These are phyloP conservation scores for Hemitrygon akajei DNA, from an alignment of 2,797 vertebrate genomes.

Conservation along the genomic window DNA sequence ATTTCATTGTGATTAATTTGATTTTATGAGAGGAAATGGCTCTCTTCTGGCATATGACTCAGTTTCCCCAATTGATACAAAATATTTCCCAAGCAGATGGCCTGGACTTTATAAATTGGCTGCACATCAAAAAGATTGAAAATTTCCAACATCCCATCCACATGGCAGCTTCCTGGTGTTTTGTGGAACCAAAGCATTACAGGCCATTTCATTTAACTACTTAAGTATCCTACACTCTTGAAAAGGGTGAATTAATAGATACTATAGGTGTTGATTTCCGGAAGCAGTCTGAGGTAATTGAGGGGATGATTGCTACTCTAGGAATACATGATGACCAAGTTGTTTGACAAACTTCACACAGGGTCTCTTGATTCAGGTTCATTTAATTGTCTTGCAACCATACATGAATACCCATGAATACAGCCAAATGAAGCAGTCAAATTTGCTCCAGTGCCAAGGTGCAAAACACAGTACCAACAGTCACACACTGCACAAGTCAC, in stretches of 20 bases:
- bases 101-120: neutral
- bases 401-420: no score
- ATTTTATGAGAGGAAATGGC: neutral
- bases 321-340: neutral
- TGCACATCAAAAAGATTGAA: neutral
- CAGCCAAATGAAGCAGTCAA: no score
- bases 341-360: neutral
- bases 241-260: neutral
- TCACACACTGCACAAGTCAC: no score
- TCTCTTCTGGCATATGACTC: neutral
- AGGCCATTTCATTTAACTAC: neutral
- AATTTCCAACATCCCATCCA: neutral
- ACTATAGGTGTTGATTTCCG: neutral
- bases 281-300: neutral
- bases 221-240: neutral
- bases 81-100: neutral
- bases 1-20: neutral
- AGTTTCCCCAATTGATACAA: neutral
- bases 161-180: neutral
- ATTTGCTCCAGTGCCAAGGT: no score
- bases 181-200: neutral
- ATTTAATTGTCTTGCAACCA: no score
- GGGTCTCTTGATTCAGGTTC: neutral
- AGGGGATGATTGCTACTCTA: neutral
- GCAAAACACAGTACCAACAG: no score